Evolutionary conservation across 1,140 invertebrate genomes (phyloP).

Genomic region (Calephelis virginiensis): DNA sequence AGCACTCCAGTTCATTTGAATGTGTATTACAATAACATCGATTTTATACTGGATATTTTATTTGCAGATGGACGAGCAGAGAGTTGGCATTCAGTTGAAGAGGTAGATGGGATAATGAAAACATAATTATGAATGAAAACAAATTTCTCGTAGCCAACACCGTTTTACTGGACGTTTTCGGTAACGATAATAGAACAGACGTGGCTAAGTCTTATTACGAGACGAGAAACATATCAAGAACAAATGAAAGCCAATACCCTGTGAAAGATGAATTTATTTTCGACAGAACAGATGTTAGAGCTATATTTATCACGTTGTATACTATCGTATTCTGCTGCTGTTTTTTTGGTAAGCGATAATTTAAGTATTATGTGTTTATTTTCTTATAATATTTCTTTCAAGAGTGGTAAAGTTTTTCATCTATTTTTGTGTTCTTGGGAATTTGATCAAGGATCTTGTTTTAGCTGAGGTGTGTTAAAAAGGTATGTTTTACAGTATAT

Average conservation of each 20-base stretch:
- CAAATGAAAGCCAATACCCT: slow-evolving; percentile 43
- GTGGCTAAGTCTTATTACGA: slow-evolving; percentile 25
- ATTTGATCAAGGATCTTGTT: not conserved
- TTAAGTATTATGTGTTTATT: slow-evolving; percentile 1
- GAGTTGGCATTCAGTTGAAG: slow-evolving; percentile 21
- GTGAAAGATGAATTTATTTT: slow-evolving; percentile 81
- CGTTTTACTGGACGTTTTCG: slow-evolving; percentile 33
- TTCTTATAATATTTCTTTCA: slow-evolving; percentile 8
- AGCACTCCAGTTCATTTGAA: too few relatives aligned
- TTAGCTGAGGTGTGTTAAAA: too few relatives aligned
- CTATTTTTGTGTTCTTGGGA: not conserved
- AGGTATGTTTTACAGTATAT: too few relatives aligned
- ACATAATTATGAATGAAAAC: slow-evolving; percentile 48
- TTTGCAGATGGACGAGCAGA: slow-evolving; percentile 42
- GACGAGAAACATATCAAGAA: slow-evolving; percentile 40
- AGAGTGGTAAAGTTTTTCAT: not conserved
- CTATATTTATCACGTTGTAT: slow-evolving; percentile 83
- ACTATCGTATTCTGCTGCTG: slow-evolving; percentile 84
- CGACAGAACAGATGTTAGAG: slow-evolving; percentile 81
- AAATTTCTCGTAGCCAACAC: slow-evolving; percentile 44
- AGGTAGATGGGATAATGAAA: slow-evolving; percentile 26
- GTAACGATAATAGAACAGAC: slow-evolving; percentile 41
- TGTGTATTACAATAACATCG: too few relatives aligned
- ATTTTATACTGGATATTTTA: not conserved
- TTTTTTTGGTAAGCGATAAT: slow-evolving; percentile 81